These are phyloP conservation scores for Babylonia areolata DNA, from an alignment of 1,140 invertebrate genomes.

Conservation along the genomic window DNA sequence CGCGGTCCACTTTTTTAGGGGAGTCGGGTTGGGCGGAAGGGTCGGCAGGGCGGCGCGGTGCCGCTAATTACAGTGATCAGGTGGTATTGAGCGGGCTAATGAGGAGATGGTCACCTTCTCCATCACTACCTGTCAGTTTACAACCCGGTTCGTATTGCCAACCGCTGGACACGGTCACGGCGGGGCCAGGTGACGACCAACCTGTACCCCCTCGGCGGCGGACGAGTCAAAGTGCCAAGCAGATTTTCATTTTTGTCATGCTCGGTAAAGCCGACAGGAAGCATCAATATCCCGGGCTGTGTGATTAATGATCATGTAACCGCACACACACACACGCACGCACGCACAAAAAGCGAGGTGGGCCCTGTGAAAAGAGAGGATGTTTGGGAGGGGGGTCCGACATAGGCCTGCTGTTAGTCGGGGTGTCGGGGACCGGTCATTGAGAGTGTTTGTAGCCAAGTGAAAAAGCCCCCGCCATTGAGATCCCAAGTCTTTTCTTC, in stretches of 20 bases:
- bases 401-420: too few species aligned
- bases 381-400: too few species aligned
- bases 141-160: too few species aligned
- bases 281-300: slow-evolving; percentile 73
- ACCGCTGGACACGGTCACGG: too few species aligned
- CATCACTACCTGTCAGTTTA: neutral
- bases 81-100: neutral
- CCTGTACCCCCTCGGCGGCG: slow-evolving; percentile 38
- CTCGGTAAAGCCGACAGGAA: slow-evolving; percentile 71
- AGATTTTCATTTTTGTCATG: slow-evolving; percentile 74
- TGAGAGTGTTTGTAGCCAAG: too few species aligned
- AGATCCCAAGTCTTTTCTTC: too few species aligned
- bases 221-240: slow-evolving; percentile 68
- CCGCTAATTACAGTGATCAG: neutral
- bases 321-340: slow-evolving; percentile 54
- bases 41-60: neutral
- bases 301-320: slow-evolving; percentile 72
- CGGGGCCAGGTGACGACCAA: slow-evolving; percentile 25
- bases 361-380: too few species aligned
- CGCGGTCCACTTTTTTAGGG: slow-evolving; percentile 63
- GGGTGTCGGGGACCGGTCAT: too few species aligned
- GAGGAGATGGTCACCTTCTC: neutral
- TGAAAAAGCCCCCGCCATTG: too few species aligned
- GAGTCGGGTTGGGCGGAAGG: slow-evolving; percentile 26
- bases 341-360: too few species aligned